These are phyloP conservation scores for Paracentrotus lividus DNA, from an alignment of 53 echinoderm and acorn worm species.

Conservation along the genomic window DNA sequence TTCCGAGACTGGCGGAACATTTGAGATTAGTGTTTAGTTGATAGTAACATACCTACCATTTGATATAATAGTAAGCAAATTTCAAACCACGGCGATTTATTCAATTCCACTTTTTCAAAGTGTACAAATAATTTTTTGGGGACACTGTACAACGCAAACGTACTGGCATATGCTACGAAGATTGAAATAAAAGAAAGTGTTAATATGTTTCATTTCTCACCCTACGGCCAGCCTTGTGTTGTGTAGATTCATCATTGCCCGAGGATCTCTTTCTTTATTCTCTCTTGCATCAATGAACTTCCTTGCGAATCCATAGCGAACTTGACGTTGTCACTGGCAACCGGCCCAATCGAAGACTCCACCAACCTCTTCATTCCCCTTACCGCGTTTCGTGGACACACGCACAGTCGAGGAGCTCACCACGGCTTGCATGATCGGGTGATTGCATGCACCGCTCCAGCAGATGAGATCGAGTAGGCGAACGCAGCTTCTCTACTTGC, in stretches of 20 bases:
- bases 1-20: no score
- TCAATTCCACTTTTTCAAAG: no score
- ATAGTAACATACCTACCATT: no score
- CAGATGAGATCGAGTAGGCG: slow-evolving; percentile 91
- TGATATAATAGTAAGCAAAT: no score
- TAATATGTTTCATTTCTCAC: no score
- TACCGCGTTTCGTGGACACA: slow-evolving; percentile 91
- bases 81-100: no score
- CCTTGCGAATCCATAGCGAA: slow-evolving; percentile 89
- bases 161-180: no score
- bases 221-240: slow-evolving; percentile 95
- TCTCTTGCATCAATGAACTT: slow-evolving; percentile 92
- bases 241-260: slow-evolving; percentile 96
- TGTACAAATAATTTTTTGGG: no score
- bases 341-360: slow-evolving; percentile 95
- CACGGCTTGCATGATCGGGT: slow-evolving; percentile 88
- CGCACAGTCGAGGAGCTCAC: slow-evolving; percentile 89
- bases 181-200: no score
- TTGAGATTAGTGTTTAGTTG: no score
- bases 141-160: no score
- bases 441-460: slow-evolving; percentile 93
- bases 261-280: slow-evolving; percentile 85
- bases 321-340: slow-evolving; percentile 96
- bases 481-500: slow-evolving; percentile 91
- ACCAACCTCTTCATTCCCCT: slow-evolving; percentile 80